Conservation (phyloP, 2,113 vertebrate genomes). For the Hylia prasina region DNA sequence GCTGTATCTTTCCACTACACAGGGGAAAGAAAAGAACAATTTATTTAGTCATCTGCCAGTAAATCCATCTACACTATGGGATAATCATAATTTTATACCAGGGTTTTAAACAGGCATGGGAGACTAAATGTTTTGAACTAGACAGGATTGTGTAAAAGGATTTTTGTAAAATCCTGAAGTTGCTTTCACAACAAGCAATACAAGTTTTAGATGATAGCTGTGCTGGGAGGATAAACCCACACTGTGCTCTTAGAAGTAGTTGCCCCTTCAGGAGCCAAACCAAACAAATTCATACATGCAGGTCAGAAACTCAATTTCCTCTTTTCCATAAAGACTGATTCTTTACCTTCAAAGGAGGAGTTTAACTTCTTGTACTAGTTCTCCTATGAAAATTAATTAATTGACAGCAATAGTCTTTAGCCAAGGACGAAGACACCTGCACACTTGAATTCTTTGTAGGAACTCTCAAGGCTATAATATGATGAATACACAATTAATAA, state of each 20-base stretch:
- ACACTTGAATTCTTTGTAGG: not conserved
- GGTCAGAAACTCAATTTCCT: not conserved
- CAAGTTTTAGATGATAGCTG: not conserved
- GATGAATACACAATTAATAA: not conserved
- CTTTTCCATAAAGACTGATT: not conserved
- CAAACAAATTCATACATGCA: not conserved
- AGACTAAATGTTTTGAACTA: not conserved
- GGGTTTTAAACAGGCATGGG: not conserved
- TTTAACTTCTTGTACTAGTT: not conserved
- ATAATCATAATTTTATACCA: not conserved
- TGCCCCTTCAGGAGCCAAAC: not conserved
- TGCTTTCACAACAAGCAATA: not conserved
- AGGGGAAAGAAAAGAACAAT: not conserved
- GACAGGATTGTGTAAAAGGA: not conserved
- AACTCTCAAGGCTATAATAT: not conserved
- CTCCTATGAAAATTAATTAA: not conserved
- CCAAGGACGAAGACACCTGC: not conserved
- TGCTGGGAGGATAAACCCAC: not conserved
- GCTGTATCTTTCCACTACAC: not conserved
- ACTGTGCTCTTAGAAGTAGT: not conserved
- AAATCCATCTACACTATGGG: not conserved
- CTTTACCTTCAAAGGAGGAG: not conserved
- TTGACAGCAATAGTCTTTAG: not conserved
- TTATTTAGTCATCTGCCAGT: not conserved
- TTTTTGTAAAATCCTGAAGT: not conserved